Percentiles rank a stretch among this genome's conserved stretches.
Evolutionary conservation across 2,113 vertebrate species (phyloP).

Genomic region (Cranoglanis bouderius): DNA sequence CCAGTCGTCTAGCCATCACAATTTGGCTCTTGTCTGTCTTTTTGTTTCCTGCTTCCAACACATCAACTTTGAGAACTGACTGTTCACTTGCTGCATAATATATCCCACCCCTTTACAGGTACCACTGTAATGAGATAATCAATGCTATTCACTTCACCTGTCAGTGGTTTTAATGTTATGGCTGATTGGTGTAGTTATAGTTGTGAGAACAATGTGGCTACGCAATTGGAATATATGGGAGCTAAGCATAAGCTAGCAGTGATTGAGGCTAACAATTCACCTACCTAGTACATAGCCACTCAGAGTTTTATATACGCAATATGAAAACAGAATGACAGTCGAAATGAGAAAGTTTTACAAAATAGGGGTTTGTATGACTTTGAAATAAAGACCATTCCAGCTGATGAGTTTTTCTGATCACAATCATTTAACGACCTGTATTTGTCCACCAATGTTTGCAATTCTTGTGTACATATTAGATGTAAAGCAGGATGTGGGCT

Average conservation of each 20-base stretch:
- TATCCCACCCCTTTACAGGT: too few species aligned
- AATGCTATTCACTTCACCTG: too few species aligned
- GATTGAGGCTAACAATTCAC: not conserved
- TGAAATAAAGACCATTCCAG: not conserved
- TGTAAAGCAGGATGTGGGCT: not conserved
- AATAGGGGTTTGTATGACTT: not conserved
- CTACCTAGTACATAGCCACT: not conserved
- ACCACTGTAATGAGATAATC: too few species aligned
- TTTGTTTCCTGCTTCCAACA: too few species aligned
- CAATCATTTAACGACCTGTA: not conserved
- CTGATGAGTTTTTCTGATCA: not conserved
- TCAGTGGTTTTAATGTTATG: too few species aligned
- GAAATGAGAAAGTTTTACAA: not conserved
- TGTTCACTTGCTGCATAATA: too few species aligned
- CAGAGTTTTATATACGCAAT: not conserved
- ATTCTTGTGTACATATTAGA: not conserved
- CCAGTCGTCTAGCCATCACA: too few species aligned
- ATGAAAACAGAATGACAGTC: not conserved
- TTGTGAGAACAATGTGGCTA: not conserved
- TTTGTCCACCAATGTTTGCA: not conserved
- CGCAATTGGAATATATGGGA: not conserved
- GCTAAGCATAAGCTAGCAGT: not conserved
- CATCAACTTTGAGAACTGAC: too few species aligned
- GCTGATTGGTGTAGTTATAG: not conserved
- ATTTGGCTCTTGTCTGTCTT: too few species aligned